Evolutionary conservation across 2,113 vertebrate genomes (phyloP), one percentile per base, ranked within the genome.

Genomic region (Pitta sordida): DNA sequence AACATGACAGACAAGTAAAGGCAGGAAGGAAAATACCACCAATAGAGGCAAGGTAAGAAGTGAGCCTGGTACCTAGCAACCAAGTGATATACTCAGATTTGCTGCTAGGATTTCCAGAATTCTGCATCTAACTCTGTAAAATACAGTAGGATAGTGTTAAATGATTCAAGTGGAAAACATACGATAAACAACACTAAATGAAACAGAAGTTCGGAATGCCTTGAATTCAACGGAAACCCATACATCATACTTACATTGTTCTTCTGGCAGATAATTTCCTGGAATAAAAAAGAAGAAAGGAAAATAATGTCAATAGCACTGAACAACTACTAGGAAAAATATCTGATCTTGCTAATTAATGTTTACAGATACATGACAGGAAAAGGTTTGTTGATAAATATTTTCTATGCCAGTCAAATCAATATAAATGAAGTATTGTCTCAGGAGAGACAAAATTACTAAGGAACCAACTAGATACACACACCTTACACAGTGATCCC

Each of bases 241-340:
- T 94, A 71, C 34, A 52, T 73, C 48, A 96, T 98, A 99, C 99
- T 99, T 97, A 99, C 99, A 98, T 98, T 99, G 98, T 99, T 99
- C 98, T 99, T 99, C 98, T 99, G 99, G 98, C 98, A 99, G 97
- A 99, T 99, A 56, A 99, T 98, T 95, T 99, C 99, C 99, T 99
- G 96, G 76, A 98, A 97, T 15, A 39, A 87, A 97, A 93, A 95
- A 92, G 39, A 91, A 34, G 89, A 48, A 46, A 52, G 11, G 3
- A 58, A 65, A 44, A 52, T 20, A 15, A 83, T 3, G 55, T 87
- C 51, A 30, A 26, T 53, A 80, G 60, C 19, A 64, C 41, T 32
- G 26, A 68, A 76, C 36, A 86, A 36, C 14, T 43, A 56, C 65
- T 34, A 87, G 41, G 23, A 89, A 76, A 91, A 18, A 13, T 29